Base-by-base conservation (phyloP, 2,113 vertebrate genomes). In the Hystrix cristata region DNA sequence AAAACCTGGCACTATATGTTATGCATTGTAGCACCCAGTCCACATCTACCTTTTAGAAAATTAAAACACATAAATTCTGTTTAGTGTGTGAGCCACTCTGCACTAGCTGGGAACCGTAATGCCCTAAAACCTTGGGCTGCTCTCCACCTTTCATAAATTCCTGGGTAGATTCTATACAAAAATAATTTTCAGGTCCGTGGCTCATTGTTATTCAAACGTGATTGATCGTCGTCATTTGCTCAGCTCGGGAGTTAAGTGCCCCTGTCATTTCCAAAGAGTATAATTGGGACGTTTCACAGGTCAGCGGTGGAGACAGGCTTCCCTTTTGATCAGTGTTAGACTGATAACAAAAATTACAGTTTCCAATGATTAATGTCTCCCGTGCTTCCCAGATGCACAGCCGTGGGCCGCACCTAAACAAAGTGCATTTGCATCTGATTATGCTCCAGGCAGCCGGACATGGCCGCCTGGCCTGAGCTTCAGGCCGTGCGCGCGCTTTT, bases 51-150 rank as follows among this genome's bases (percentile, higher is more conserved):
- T 99, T 99, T 99, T 98, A 98, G 99, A 98, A 99, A 99, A 99
- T 99, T 99, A 99, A 99, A 99, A 99, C 99, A 98, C 99, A 99
- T 99, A 99, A 99, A 99, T 99, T 99, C 98, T 99, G 99, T 99
- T 99, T 99, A 99, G 99, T 98, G 98, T 99, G 99, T 98, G 99
- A 99, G 99, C 98, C 98, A 98, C 98, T 23, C 97, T 96, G 97
- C 98, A 95, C 98, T 96, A 98, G 98, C 98, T 95, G 86, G 97
- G 95, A 98, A 96, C 98, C 95, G 97, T 98, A 98, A 98, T 97
- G 98, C 98, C 98, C 98, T 98, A 98, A 98, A 99, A 99, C 99
- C 99, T 99, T 99, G 99, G 99, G 99, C 99, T 99, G 99, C 99
- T 99, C 98, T 99, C 99, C 99, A 99, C 99, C 99, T 99, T 99